phyloP scores from a whole-genome alignment of 2,888 invertebrate species.

The Lasius platythorax region DNA sequence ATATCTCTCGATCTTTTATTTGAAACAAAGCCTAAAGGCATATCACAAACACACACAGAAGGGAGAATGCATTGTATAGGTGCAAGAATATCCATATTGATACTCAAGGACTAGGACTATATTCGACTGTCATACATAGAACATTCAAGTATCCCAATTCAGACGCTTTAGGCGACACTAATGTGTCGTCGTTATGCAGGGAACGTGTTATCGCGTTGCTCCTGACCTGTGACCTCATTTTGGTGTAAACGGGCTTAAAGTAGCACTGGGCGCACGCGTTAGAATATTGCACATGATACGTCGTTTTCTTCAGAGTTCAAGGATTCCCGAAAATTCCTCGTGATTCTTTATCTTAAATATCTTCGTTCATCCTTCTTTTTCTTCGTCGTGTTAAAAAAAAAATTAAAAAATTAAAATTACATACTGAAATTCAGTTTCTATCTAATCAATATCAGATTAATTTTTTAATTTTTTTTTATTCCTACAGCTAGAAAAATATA shows the following conservation, averaged over 20 bases:
- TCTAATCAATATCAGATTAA: neutral
- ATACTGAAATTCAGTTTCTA: neutral
- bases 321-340: neutral
- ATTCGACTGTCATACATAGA: neutral
- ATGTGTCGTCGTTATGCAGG: constrained; percentile 6
- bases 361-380: neutral
- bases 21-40: neutral
- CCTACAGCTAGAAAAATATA: neutral
- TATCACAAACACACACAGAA: neutral
- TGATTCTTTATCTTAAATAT: neutral
- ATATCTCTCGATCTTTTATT: neutral
- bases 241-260: constrained; percentile 20
- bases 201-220: constrained; percentile 20
- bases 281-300: neutral
- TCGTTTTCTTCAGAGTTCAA: neutral
- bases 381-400: neutral
- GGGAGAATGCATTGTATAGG: neutral
- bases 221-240: constrained; percentile 54
- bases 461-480: too few species aligned
- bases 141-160: constrained; percentile 2
- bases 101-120: neutral
- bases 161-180: neutral
- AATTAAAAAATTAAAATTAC: neutral
- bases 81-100: neutral
- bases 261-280: constrained; percentile 1